Percentiles rank a stretch among this genome's conserved stretches.
These are phyloP conservation scores for Willisornis vidua DNA, from an alignment of 2,113 vertebrate genomes.

Conservation along the genomic window DNA sequence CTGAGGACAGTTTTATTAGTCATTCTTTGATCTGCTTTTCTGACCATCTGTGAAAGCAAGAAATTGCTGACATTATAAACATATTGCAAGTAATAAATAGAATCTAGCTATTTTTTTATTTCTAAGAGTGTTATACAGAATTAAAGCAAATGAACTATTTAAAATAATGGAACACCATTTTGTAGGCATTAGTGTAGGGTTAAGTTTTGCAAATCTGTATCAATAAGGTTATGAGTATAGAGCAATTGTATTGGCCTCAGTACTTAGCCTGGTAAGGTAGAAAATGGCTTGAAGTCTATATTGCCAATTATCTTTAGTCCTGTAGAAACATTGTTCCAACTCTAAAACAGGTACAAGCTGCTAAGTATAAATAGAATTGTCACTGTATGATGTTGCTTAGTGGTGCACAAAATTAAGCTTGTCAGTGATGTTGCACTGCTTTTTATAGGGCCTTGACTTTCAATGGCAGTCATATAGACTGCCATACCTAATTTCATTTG, in stretches of 20 bases:
- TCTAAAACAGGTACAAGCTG: neutral
- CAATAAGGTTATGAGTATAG: neutral
- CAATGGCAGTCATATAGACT: neutral
- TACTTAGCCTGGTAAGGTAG: neutral
- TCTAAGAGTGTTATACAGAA: neutral
- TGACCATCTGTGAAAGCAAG: neutral
- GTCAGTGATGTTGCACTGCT: neutral
- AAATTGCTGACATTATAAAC: neutral
- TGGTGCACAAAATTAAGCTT: neutral
- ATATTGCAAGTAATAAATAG: neutral
- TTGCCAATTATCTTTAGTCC: neutral
- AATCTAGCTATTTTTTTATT: neutral
- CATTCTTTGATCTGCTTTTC: neutral
- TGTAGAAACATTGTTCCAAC: neutral
- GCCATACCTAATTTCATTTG: neutral
- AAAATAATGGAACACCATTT: neutral
- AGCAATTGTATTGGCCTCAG: neutral
- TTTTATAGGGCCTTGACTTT: neutral
- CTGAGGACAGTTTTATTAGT: neutral
- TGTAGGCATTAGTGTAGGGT: neutral
- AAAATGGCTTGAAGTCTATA: neutral
- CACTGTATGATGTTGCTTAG: neutral
- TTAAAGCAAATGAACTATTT: neutral
- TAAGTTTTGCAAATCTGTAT: neutral
- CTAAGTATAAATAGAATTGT: neutral